A percentile compares a stretch with the other conserved stretches of the same genome.
These are phyloP conservation scores for Ia io DNA, from an alignment of 2,113 vertebrate species.

Conservation along the genomic window DNA sequence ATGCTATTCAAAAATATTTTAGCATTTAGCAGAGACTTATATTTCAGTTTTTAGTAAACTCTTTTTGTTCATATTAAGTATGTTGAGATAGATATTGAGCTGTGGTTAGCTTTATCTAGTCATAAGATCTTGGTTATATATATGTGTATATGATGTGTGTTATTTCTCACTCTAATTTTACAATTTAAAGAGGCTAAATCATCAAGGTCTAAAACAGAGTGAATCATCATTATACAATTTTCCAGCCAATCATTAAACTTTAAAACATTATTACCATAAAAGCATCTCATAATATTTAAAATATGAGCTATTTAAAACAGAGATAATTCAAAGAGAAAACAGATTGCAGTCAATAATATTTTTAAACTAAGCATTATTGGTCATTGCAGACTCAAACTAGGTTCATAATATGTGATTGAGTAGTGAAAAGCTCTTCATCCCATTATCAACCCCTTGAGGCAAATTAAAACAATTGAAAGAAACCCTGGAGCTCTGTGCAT, in stretches of 20 bases:
- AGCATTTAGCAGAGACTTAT: background rate
- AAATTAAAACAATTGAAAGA: constrained; percentile 52
- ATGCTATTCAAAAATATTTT: background rate
- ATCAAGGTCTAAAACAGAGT: background rate
- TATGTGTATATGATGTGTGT: background rate
- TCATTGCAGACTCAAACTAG: background rate
- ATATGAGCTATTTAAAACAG: background rate
- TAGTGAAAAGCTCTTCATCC: constrained; percentile 39
- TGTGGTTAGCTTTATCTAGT: background rate
- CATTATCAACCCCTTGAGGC: constrained; percentile 37
- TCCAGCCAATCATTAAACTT: background rate
- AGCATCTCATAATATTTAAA: background rate
- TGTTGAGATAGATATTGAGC: background rate
- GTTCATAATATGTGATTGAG: background rate
- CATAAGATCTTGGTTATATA: background rate
- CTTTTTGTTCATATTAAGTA: background rate
- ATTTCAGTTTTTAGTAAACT: background rate
- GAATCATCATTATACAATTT: background rate
- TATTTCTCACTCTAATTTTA: background rate
- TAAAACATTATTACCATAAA: background rate
- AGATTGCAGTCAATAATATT: background rate
- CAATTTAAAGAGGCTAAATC: background rate
- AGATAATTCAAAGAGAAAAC: background rate
- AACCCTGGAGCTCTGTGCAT: background rate
- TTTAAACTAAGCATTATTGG: constrained; percentile 20